phyloP scores from a whole-genome alignment of 1,140 invertebrate genomes.

The Euwallacea fornicatus region DNA sequence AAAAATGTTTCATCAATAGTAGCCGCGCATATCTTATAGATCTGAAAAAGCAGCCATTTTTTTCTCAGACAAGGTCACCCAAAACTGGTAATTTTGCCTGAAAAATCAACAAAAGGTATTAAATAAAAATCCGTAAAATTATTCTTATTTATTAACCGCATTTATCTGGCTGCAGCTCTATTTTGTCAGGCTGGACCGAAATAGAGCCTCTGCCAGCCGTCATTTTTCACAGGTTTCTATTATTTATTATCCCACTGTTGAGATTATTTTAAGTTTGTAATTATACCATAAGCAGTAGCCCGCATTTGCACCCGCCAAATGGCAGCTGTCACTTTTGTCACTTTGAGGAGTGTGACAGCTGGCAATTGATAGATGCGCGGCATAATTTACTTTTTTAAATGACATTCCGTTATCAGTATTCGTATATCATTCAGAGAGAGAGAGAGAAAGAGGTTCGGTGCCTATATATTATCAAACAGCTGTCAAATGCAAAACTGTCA shows the following conservation, averaged over 20 bases:
- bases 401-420: slow-evolving; percentile 51
- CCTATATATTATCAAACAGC: slow-evolving; percentile 18
- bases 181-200: slow-evolving; percentile 37
- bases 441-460: slow-evolving; percentile 32
- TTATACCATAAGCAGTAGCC: not conserved
- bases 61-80: too few species aligned
- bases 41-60: slow-evolving; percentile 25
- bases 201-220: slow-evolving; percentile 33
- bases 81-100: too few species aligned
- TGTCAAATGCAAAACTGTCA: slow-evolving; percentile 8
- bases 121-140: slow-evolving; percentile 9
- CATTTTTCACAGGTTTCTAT: slow-evolving; percentile 38
- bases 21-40: slow-evolving; percentile 17
- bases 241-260: slow-evolving; percentile 38
- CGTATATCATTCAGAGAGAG: not conserved
- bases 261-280: slow-evolving; percentile 34
- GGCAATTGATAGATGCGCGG: not conserved
- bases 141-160: slow-evolving; percentile 16
- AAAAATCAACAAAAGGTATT: not conserved
- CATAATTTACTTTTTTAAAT: not conserved
- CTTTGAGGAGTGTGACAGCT: too few species aligned
- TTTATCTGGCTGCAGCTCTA: slow-evolving; percentile 32
- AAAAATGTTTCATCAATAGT: not conserved
- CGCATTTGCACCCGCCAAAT: too few species aligned
- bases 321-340: too few species aligned